Percentiles rank a stretch among this genome's conserved stretches.
These are phyloP conservation scores for Exocentrus adspersus DNA, from an alignment of 2,888 invertebrate genomes.

Conservation along the genomic window DNA sequence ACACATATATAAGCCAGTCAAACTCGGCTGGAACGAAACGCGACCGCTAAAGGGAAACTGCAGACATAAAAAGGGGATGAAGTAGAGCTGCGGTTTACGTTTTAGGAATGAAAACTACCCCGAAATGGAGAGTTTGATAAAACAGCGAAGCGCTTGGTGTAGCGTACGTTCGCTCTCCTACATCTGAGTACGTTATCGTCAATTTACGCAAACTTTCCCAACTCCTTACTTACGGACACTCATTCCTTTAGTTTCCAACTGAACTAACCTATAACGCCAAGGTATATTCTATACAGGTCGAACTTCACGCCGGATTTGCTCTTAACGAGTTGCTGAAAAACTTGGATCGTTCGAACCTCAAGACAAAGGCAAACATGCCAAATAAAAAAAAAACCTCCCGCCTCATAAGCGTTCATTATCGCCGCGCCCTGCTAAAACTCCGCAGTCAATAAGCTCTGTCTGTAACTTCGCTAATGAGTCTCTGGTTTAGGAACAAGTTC, in stretches of 20 bases:
- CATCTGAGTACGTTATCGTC: no score
- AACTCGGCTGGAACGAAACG: conserved; percentile 38
- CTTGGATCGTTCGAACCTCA: conserved; percentile 18
- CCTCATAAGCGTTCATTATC: conserved; percentile 22
- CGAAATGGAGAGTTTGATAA: no score
- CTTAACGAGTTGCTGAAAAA: conserved; percentile 23
- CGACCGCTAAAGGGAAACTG: conserved; percentile 38
- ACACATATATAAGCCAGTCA: conserved; percentile 40
- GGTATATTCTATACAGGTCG: no score
- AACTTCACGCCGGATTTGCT: no score
- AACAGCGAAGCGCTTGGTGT: no score
- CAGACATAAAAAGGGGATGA: conserved; percentile 35
- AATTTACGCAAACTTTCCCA: no score
- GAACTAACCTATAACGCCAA: no score
- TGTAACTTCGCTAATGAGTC: conserved; percentile 34
- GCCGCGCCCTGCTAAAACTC: not conserved
- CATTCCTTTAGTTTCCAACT: no score
- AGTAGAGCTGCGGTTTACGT: conserved; percentile 24
- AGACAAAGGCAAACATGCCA: conserved; percentile 20
- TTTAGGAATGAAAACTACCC: no score
- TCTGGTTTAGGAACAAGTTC: conserved; percentile 19
- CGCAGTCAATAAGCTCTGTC: conserved; percentile 24
- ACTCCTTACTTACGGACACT: no score
- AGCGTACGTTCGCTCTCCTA: no score
- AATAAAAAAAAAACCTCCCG: conserved; percentile 13